phyloP scores from a whole-genome alignment of 64 coral and sea anemone species.

The Pachyseris speciosa region DNA sequence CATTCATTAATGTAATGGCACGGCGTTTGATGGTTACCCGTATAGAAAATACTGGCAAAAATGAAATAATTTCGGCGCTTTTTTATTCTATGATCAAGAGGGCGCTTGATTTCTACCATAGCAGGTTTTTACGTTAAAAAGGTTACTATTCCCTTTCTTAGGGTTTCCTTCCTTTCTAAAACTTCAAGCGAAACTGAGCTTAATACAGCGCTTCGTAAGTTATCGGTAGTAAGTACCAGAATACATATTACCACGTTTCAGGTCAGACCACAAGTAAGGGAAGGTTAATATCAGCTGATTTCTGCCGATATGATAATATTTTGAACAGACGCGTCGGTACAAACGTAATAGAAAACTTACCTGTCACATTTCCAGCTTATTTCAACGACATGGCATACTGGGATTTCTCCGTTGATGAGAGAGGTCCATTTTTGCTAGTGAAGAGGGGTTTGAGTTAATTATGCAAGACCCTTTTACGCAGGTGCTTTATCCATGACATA shows the following conservation, averaged over 20 bases:
- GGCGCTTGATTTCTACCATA: no score
- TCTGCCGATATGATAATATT: not conserved
- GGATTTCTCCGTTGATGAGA: not conserved
- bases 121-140: no score
- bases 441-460: not conserved
- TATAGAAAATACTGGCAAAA: no score
- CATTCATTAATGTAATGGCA: no score
- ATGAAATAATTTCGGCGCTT: no score
- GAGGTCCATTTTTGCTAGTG: not conserved
- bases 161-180: no score
- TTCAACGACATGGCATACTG: not conserved
- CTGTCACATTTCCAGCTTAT: not conserved
- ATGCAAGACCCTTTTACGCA: not conserved
- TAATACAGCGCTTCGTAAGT: no score
- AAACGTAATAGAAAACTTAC: not conserved
- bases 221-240: not conserved
- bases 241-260: not conserved
- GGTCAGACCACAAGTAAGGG: not conserved
- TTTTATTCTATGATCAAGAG: no score
- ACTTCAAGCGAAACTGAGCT: no score
- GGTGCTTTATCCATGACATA: slow-evolving; percentile 47
- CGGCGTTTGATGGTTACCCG: no score
- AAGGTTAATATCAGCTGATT: not conserved
- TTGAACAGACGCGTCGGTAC: not conserved
- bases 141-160: no score